Evolutionary conservation across 2,797 vertebrate species (phyloP).

Genomic region (Acanthornis magna): DNA sequence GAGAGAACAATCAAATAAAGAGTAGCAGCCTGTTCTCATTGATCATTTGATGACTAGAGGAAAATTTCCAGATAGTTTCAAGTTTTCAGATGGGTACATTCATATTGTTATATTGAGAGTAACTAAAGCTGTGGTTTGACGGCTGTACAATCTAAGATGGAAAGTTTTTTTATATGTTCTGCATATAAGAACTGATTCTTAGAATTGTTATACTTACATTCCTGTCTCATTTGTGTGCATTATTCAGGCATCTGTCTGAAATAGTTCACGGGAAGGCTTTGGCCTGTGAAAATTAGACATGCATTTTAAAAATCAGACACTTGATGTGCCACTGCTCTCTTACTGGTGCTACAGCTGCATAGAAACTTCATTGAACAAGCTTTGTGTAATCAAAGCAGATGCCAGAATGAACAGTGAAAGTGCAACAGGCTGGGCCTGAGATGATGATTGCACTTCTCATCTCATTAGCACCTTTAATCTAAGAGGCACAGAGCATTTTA

Average conservation of each 20-base stretch:
- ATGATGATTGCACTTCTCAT: neutral
- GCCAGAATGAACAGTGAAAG: neutral
- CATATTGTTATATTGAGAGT: neutral
- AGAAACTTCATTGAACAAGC: neutral
- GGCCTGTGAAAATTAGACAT: neutral
- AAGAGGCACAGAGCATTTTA: neutral
- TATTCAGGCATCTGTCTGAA: neutral
- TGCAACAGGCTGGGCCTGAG: neutral
- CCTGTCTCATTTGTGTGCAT: neutral
- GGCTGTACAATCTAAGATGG: neutral
- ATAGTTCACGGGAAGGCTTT: neutral
- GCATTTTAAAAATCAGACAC: neutral
- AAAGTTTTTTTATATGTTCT: neutral
- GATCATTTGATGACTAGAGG: neutral
- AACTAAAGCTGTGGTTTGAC: neutral
- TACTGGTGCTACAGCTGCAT: neutral
- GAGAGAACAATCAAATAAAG: neutral
- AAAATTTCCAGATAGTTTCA: neutral
- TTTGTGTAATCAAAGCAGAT: neutral
- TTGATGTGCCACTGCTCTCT: neutral
- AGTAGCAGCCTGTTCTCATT: neutral
- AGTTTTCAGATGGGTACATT: neutral
- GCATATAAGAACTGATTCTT: neutral
- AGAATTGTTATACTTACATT: neutral
- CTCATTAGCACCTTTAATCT: constrained; percentile 20